Conservation (phyloP, 1,140 invertebrate species). For the Parasteatoda tepidariorum region DNA sequence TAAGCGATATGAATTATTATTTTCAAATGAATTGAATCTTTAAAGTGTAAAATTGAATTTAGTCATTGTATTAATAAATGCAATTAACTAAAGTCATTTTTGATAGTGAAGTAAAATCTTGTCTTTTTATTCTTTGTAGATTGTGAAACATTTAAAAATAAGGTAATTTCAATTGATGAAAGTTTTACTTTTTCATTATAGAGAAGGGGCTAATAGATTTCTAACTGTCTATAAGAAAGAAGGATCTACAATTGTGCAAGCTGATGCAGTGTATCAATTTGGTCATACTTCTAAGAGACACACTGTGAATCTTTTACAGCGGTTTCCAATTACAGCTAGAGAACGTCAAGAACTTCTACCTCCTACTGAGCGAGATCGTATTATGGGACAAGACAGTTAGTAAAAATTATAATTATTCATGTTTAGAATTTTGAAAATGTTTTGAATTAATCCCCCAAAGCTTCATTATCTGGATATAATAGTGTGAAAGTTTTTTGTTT, state of each 20-base stretch:
- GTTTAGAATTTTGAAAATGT: background rate
- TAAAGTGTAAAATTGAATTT: too few relatives aligned
- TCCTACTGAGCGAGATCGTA: conserved; percentile 71
- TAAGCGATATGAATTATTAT: too few relatives aligned
- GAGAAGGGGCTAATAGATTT: conserved; percentile 77
- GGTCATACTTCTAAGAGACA: conserved; percentile 75
- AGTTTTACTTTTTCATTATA: conserved; percentile 67
- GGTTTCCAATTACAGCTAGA: conserved; percentile 79
- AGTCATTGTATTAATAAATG: too few relatives aligned
- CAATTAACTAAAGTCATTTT: too few relatives aligned
- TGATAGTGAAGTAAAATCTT: too few relatives aligned
- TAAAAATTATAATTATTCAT: background rate
- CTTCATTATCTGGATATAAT: background rate
- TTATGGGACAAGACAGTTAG: conserved; percentile 66
- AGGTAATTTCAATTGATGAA: too few relatives aligned
- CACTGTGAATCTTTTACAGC: conserved; percentile 74
- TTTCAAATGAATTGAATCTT: too few relatives aligned
- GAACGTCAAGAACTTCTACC: conserved; percentile 77
- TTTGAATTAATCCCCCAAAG: background rate
- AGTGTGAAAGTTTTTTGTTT: background rate
- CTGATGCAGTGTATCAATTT: conserved; percentile 77
- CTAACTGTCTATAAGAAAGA: conserved; percentile 81
- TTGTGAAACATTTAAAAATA: too few relatives aligned
- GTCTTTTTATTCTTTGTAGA: too few relatives aligned
- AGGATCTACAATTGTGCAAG: conserved; percentile 77